A percentile compares a stretch with the other conserved stretches of the same genome.
Evolutionary conservation across 2,888 invertebrate genomes (phyloP).

Genomic region (Nebria brevicollis): DNA sequence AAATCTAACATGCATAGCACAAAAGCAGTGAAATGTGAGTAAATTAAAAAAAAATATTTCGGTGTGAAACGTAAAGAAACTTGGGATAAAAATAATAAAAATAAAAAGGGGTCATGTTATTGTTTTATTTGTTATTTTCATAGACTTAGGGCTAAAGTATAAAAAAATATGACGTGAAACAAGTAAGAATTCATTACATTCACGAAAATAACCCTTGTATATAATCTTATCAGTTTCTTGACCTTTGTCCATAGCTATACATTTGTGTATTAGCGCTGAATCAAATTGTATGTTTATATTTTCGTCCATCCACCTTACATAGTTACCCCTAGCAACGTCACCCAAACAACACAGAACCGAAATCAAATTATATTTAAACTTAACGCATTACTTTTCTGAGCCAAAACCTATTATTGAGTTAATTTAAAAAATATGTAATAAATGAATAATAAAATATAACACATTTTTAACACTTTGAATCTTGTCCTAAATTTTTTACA

Average conservation of each 20-base stretch:
- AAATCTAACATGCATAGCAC: no score
- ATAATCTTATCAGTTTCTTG: slow-evolving; percentile 42
- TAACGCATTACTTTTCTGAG: no score
- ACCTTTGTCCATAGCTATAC: slow-evolving; percentile 33
- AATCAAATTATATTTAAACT: slow-evolving; percentile 9
- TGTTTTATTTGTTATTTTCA: neutral
- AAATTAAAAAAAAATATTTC: no score
- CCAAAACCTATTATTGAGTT: no score
- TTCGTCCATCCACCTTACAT: slow-evolving; percentile 32
- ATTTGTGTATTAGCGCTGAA: slow-evolving; percentile 11
- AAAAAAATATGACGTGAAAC: neutral
- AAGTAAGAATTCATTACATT: neutral
- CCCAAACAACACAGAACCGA: slow-evolving; percentile 28
- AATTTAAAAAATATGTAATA: no score
- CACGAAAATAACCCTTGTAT: neutral
- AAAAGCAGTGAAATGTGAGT: no score
- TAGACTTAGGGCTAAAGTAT: neutral
- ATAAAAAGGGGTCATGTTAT: neutral
- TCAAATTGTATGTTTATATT: slow-evolving; percentile 31
- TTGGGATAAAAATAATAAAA: neutral
- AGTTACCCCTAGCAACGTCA: slow-evolving; percentile 28
- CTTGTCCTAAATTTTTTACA: no score
- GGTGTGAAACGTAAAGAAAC: no score
- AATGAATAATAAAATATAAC: no score
- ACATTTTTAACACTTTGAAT: no score